Percentiles rank a stretch among this genome's conserved stretches.
Evolutionary conservation across 2,113 vertebrate species (phyloP).

Genomic region (Dasypus novemcinctus): DNA sequence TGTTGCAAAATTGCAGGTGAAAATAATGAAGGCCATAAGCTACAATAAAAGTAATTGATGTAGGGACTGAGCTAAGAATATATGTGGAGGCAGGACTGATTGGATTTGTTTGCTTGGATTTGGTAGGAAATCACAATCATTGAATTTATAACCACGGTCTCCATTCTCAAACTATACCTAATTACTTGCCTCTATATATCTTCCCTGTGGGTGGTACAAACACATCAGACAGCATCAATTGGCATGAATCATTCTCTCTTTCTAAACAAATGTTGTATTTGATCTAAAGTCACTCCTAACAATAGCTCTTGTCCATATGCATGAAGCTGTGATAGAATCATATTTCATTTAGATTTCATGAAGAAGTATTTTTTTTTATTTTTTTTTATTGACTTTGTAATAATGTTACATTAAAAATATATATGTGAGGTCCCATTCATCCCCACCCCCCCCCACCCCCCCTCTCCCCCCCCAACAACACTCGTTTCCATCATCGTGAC

Average conservation of each 20-base stretch:
- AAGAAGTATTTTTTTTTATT: not conserved
- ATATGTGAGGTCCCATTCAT: too few relatives aligned
- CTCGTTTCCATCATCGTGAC: too few relatives aligned
- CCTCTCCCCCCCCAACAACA: too few relatives aligned
- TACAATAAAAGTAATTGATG: not conserved
- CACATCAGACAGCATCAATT: not conserved
- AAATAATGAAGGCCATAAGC: not conserved
- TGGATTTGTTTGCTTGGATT: not conserved
- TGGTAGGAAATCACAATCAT: not conserved
- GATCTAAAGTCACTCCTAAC: not conserved
- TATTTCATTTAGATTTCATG: constrained; percentile 22
- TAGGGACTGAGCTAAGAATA: not conserved
- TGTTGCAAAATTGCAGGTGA: not conserved
- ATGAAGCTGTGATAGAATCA: not conserved
- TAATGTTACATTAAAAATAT: too few relatives aligned
- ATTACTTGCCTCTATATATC: not conserved
- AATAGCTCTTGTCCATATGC: not conserved
- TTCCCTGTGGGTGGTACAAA: not conserved
- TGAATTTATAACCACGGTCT: not conserved
- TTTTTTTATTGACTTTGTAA: too few relatives aligned
- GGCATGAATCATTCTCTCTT: not conserved
- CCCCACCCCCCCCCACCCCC: too few relatives aligned
- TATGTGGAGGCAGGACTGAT: not conserved
- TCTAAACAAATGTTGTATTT: not conserved
- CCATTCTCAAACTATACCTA: not conserved